phyloP scores from a whole-genome alignment of 2,888 invertebrate species.

The Eristalis arbustorum region DNA sequence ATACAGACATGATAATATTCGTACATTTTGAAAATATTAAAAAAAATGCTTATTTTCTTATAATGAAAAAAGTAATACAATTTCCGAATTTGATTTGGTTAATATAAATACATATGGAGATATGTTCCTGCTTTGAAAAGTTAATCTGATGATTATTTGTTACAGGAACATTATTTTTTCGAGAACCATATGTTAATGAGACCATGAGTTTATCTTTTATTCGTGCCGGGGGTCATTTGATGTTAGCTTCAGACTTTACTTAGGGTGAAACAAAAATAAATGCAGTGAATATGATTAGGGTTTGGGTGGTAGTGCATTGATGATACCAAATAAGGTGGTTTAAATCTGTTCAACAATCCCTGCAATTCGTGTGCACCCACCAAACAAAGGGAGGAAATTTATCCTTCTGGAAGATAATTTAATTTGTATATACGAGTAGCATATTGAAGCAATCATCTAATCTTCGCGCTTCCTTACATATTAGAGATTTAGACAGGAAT shows the following conservation, averaged over 20 bases:
- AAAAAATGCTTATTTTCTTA: no score
- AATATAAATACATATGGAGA: not conserved
- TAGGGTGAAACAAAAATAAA: constrained; percentile 54
- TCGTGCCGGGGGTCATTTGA: constrained; percentile 72
- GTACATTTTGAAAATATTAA: no score
- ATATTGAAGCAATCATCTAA: constrained; percentile 80
- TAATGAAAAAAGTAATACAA: no score
- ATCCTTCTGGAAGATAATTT: constrained; percentile 79
- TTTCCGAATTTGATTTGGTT: no score
- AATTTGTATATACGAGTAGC: constrained; percentile 79
- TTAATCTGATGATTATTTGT: not conserved
- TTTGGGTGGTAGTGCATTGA: constrained; percentile 48
- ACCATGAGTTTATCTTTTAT: constrained; percentile 76
- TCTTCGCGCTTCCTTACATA: constrained; percentile 78
- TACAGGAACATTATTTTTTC: constrained; percentile 26
- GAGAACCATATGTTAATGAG: constrained; percentile 79
- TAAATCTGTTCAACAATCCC: constrained; percentile 65
- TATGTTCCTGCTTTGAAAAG: not conserved
- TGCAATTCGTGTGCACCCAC: constrained; percentile 63
- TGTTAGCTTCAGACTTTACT: constrained; percentile 50
- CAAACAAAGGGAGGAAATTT: constrained; percentile 77
- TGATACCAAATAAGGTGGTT: constrained; percentile 59
- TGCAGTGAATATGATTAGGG: constrained; percentile 66
- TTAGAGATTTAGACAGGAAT: constrained; percentile 64
- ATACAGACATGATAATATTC: no score